Conservation (phyloP, 2,113 vertebrate genomes). For the Sisor rabdophorus region DNA sequence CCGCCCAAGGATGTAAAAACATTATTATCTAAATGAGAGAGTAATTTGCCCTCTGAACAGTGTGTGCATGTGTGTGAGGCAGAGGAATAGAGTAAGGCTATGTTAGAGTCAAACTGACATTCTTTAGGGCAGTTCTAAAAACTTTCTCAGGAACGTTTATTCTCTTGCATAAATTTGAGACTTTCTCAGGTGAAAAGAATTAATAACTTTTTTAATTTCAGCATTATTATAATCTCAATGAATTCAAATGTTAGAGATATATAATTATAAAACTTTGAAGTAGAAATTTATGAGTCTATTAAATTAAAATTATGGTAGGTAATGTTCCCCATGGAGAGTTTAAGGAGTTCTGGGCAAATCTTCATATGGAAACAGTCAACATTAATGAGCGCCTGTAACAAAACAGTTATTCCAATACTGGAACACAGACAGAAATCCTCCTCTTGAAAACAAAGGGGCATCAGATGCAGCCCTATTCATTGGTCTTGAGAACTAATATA, state of each 20-base stretch:
- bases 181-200: not conserved
- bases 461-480: constrained; percentile 9
- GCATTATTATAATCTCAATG: not conserved
- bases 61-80: not conserved
- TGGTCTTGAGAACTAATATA: not conserved
- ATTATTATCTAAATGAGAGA: constrained; percentile 42
- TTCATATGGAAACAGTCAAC: constrained; percentile 18
- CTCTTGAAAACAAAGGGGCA: constrained; percentile 22
- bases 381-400: constrained; percentile 12
- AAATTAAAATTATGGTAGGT: constrained; percentile 27
- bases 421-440: constrained; percentile 9
- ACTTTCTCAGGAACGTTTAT: constrained; percentile 41
- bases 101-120: not conserved
- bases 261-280: constrained; percentile 27
- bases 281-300: constrained; percentile 30
- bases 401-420: constrained; percentile 21
- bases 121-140: constrained; percentile 16
- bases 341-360: constrained; percentile 25
- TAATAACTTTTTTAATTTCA: not conserved
- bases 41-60: constrained; percentile 14
- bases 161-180: constrained; percentile 16
- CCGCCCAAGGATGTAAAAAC: constrained; percentile 35
- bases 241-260: constrained; percentile 5
- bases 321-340: constrained; percentile 33
- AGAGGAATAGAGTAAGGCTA: not conserved